Evolutionary conservation across 2,113 vertebrate genomes (phyloP).

Genomic region (Salvelinus namaycush): DNA sequence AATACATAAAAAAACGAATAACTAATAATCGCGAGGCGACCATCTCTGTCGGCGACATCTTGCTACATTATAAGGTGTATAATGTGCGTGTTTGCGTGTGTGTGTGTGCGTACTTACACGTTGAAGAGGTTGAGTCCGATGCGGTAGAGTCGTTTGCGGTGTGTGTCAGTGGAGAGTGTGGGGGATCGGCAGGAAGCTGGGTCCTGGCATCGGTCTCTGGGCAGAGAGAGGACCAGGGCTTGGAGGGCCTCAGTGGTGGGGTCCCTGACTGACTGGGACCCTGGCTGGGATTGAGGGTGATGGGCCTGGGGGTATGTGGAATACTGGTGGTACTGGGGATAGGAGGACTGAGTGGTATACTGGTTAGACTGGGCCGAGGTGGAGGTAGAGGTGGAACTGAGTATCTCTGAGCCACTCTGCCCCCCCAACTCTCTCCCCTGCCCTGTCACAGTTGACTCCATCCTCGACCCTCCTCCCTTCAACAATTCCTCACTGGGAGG

Average conservation of each 20-base stretch:
- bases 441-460: constrained; percentile 55
- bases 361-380: not conserved
- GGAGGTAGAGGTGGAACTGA: constrained; percentile 79
- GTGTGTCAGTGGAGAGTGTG: constrained; percentile 93
- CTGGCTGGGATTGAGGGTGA: constrained; percentile 70
- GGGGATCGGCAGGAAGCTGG: constrained; percentile 90
- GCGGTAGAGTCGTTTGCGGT: constrained; percentile 95
- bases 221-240: constrained; percentile 93
- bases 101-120: constrained; percentile 80
- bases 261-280: constrained; percentile 71
- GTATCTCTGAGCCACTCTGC: constrained; percentile 79
- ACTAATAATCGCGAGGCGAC: no score
- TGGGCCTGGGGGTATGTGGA: no score
- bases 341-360: not conserved
- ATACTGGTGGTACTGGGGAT: no score
- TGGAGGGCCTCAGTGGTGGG: constrained; percentile 87
- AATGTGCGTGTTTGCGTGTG: not conserved
- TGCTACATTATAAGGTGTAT: no score
- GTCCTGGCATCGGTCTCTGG: constrained; percentile 93
- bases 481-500: constrained; percentile 74
- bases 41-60: no score
- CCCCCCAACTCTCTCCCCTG: constrained; percentile 58
- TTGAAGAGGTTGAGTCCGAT: constrained; percentile 99
- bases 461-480: constrained; percentile 56
- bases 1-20: no score